phyloP scores from a whole-genome alignment of 2,888 invertebrate species.

The Hydriomena furcata region DNA sequence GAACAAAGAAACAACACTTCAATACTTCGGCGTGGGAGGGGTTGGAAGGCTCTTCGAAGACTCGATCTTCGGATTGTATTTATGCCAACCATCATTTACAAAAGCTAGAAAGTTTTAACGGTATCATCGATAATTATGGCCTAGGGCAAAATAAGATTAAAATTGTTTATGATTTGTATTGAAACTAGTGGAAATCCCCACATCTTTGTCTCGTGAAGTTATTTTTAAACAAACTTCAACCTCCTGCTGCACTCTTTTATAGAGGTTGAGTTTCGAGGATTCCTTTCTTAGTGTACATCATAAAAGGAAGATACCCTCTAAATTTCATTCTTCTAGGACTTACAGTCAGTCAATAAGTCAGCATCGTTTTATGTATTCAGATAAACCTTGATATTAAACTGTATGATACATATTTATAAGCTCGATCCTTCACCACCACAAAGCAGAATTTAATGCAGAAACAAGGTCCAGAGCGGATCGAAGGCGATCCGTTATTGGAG shows the following conservation, averaged over 20 bases:
- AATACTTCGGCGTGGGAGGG: conserved; percentile 10
- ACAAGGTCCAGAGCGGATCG: conserved; percentile 70
- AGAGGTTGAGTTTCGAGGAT: too few relatives aligned
- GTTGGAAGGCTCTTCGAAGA: neutral
- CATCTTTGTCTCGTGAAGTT: too few relatives aligned
- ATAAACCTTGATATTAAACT: neutral
- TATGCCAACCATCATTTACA: neutral
- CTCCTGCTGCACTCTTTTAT: too few relatives aligned
- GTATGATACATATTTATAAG: conserved; percentile 4
- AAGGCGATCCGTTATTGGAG: conserved; percentile 82
- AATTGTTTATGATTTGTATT: too few relatives aligned
- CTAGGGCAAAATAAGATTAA: too few relatives aligned
- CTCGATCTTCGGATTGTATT: neutral
- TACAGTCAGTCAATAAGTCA: too few relatives aligned
- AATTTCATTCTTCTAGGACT: too few relatives aligned
- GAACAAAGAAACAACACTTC: conserved; percentile 17
- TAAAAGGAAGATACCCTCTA: too few relatives aligned
- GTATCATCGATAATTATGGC: neutral
- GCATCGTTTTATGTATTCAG: too few relatives aligned
- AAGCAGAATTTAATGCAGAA: conserved; percentile 60
- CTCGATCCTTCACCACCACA: conserved; percentile 14
- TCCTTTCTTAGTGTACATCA: too few relatives aligned
- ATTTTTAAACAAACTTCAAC: too few relatives aligned
- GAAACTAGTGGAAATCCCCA: too few relatives aligned
- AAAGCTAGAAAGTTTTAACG: neutral